Evolutionary conservation across 2,113 vertebrate genomes (phyloP).

Genomic region (Galbula dea): DNA sequence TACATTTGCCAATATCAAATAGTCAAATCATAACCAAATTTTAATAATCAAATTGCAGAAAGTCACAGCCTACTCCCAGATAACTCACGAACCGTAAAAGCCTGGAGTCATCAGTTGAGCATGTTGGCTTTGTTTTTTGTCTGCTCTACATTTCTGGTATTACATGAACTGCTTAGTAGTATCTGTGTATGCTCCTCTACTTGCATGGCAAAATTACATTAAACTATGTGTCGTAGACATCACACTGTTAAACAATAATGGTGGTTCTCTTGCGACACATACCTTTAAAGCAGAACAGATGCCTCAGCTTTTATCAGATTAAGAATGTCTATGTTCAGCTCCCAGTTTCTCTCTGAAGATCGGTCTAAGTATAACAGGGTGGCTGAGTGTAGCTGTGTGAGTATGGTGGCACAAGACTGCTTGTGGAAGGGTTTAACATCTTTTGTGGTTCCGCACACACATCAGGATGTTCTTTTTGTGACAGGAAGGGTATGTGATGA

Average conservation of each 20-base stretch:
- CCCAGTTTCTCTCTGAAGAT: background rate
- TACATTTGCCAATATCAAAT: background rate
- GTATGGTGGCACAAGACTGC: background rate
- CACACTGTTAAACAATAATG: background rate
- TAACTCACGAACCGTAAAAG: background rate
- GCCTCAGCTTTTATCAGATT: background rate
- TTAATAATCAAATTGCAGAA: background rate
- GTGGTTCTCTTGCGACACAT: background rate
- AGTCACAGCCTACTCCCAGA: background rate
- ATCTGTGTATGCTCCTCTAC: background rate
- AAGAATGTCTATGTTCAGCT: background rate
- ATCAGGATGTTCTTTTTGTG: background rate
- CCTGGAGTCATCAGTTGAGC: background rate
- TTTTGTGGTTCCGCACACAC: rapidly evolving
- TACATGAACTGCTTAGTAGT: background rate
- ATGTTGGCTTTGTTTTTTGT: background rate
- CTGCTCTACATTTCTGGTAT: slow-evolving; percentile 3
- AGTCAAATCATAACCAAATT: background rate
- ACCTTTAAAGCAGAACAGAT: background rate
- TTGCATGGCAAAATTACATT: slow-evolving; percentile 18
- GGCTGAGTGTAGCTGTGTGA: background rate
- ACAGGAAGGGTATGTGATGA: background rate
- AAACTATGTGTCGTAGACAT: slow-evolving; percentile 20
- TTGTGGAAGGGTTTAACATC: background rate
- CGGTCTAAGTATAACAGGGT: background rate